Conservation (phyloP, 2,113 vertebrate species). For the Chrysochloris asiatica region DNA sequence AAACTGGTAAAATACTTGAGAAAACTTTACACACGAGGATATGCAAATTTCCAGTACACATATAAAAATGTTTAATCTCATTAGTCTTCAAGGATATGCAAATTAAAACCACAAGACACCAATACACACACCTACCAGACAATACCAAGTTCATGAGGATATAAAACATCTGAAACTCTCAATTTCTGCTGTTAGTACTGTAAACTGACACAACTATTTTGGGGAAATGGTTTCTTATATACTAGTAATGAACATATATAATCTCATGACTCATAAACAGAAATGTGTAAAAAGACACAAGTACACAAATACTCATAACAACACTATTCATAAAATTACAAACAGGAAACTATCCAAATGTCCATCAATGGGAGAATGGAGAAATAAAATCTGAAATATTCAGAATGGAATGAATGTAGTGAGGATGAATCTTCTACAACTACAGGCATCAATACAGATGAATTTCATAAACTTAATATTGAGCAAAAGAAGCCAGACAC, state of each 20-base stretch:
- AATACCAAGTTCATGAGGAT: not conserved
- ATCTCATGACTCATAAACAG: not conserved
- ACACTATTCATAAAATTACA: no score
- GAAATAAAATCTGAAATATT: no score
- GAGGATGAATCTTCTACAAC: no score
- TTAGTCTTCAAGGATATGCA: not conserved
- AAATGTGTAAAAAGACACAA: no score
- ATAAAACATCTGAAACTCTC: not conserved
- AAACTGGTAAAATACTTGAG: conserved; percentile 17
- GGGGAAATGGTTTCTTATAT: not conserved
- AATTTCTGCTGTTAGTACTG: conserved; percentile 1
- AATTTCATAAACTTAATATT: no score
- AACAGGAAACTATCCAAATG: no score
- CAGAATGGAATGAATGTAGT: no score
- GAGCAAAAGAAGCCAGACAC: no score
- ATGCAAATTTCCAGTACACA: conserved; percentile 21
- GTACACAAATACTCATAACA: no score
- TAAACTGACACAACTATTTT: not conserved
- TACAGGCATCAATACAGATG: no score
- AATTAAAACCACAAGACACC: conserved; percentile 36
- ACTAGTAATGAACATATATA: not conserved
- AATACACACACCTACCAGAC: not conserved
- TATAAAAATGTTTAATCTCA: conserved; percentile 30
- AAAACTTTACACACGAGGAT: not conserved
- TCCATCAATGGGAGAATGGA: no score